Evolutionary conservation across 2,113 vertebrate genomes (phyloP).

Genomic region (Cynoglossus semilaevis): DNA sequence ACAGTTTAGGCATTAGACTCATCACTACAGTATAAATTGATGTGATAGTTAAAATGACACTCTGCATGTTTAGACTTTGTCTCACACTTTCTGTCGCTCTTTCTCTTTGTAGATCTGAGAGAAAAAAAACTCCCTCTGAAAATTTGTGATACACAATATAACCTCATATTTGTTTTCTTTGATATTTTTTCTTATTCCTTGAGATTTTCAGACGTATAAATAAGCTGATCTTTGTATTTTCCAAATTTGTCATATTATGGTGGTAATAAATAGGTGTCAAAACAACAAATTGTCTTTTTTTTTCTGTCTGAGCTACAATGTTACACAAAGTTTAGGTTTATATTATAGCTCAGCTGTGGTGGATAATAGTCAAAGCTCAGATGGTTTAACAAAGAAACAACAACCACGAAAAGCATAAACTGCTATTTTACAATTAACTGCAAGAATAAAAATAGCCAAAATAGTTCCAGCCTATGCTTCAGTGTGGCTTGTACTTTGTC

Average conservation of each 20-base stretch:
- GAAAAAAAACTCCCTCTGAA: constrained; percentile 59
- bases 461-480: no score
- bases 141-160: constrained; percentile 73
- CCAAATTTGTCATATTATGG: constrained; percentile 82
- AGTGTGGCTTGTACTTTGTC: no score
- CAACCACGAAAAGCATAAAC: no score
- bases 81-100: constrained; percentile 7
- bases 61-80: constrained; percentile 62
- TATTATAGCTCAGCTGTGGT: no score
- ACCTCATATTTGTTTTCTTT: constrained; percentile 76
- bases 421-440: no score
- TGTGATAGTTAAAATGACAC: constrained; percentile 44
- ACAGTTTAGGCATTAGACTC: constrained; percentile 43
- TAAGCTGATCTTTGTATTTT: constrained; percentile 84
- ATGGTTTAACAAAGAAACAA: no score
- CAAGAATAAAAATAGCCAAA: no score
- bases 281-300: constrained; percentile 29
- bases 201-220: constrained; percentile 78
- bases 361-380: no score
- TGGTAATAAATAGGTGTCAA: constrained; percentile 84
- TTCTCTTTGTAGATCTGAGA: constrained; percentile 48
- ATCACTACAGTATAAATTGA: constrained; percentile 41
- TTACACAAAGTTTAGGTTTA: no score
- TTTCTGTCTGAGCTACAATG: no score
- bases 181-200: constrained; percentile 77